Percentiles rank a stretch among this genome's conserved stretches.
These are phyloP conservation scores for Brachyalestes nurse DNA, from an alignment of 2,797 vertebrate species.

Conservation along the genomic window DNA sequence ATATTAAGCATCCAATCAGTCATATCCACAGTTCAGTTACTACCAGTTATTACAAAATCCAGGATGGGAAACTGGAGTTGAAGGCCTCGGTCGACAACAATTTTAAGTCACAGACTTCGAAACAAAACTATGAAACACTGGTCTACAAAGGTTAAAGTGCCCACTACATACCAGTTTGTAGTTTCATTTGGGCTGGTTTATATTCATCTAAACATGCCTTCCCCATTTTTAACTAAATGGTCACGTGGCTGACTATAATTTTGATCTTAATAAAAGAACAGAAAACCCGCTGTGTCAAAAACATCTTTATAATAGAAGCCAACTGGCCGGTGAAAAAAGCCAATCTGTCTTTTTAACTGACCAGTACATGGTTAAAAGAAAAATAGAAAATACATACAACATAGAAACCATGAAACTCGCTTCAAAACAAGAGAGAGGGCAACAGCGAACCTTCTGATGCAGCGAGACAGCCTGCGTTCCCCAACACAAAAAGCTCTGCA, in stretches of 20 bases:
- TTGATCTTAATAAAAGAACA: neutral
- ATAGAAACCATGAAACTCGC: neutral
- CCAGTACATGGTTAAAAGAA: neutral
- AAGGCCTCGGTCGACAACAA: neutral
- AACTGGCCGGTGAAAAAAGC: neutral
- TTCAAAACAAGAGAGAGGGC: neutral
- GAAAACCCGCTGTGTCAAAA: neutral
- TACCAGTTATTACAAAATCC: too few relatives aligned
- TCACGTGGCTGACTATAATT: neutral
- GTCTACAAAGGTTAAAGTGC: neutral
- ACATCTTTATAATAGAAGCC: neutral
- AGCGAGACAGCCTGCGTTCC: neutral
- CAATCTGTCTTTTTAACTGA: neutral
- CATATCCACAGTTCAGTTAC: too few relatives aligned
- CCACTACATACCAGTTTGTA: neutral
- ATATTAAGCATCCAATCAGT: too few relatives aligned
- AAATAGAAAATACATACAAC: neutral
- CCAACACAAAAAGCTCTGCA: conserved; percentile 24
- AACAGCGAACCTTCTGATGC: neutral
- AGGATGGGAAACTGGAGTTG: too few relatives aligned
- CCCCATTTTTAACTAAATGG: neutral
- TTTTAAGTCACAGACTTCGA: neutral
- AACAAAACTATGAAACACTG: neutral
- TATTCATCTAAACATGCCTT: neutral
- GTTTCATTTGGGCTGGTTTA: neutral